phyloP scores from a whole-genome alignment of 2,113 vertebrate genomes.

The Hippoglossus stenolepis region DNA sequence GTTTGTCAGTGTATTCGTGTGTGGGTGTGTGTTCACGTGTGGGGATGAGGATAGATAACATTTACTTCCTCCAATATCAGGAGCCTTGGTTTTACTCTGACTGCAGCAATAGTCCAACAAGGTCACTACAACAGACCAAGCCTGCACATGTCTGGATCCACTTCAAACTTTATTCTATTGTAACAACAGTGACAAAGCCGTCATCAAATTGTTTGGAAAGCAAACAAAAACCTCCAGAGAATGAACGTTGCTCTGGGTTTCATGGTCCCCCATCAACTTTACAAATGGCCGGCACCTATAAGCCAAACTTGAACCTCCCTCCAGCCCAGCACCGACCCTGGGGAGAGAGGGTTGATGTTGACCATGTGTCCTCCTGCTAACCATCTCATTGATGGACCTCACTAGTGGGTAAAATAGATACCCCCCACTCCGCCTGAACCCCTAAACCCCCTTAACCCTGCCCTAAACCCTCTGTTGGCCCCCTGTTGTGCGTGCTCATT shows the following conservation, averaged over 20 bases:
- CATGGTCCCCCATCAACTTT: slow-evolving; percentile 78
- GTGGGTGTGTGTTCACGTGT: slow-evolving; percentile 27
- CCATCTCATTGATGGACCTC: slow-evolving; percentile 72
- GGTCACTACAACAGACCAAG: neutral
- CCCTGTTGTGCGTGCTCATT: slow-evolving; percentile 80
- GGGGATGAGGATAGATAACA: neutral
- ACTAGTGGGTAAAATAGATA: slow-evolving; percentile 57
- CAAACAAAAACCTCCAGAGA: slow-evolving; percentile 56
- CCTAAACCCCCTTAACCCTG: slow-evolving; percentile 75
- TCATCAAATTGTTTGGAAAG: slow-evolving; percentile 47
- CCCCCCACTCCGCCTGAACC: slow-evolving; percentile 59
- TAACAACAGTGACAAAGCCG: slow-evolving; percentile 37
- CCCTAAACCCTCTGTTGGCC: slow-evolving; percentile 76
- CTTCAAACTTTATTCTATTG: slow-evolving; percentile 11
- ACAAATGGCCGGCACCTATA: slow-evolving; percentile 60
- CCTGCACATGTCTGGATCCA: slow-evolving; percentile 24
- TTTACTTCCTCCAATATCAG: neutral
- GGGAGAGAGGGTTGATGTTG: slow-evolving; percentile 69
- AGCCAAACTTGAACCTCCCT: slow-evolving; percentile 75
- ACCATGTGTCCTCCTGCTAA: slow-evolving; percentile 71
- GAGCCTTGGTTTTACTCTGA: neutral
- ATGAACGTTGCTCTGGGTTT: slow-evolving; percentile 76
- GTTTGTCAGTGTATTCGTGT: slow-evolving; percentile 13
- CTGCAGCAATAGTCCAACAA: neutral
- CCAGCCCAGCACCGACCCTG: slow-evolving; percentile 63